phyloP scores from a whole-genome alignment of 2,888 invertebrate species.

The Hirtodrosophila confusa region DNA sequence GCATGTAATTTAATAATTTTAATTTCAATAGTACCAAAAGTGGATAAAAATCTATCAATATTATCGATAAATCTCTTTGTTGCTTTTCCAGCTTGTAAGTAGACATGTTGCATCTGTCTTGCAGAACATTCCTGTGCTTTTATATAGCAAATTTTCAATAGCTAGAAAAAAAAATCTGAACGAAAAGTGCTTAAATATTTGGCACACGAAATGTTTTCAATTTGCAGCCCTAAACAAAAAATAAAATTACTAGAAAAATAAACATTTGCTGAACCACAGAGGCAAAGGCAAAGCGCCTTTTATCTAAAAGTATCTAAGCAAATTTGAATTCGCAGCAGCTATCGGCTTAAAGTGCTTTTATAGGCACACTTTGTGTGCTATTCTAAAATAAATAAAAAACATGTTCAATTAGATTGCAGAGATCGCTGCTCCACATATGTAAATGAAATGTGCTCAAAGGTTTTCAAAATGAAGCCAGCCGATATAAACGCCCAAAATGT shows the following conservation, averaged over 20 bases:
- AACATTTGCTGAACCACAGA: constrained; percentile 5
- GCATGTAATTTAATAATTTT: too few species aligned
- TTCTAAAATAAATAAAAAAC: neutral
- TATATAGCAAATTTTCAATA: constrained; percentile 2
- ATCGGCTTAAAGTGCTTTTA: constrained; percentile 31
- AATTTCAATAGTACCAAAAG: too few species aligned
- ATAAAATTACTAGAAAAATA: constrained; percentile 23
- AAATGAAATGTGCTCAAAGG: constrained; percentile 51
- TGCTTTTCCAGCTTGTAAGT: too few species aligned
- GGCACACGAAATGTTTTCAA: constrained; percentile 13
- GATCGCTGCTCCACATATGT: constrained; percentile 15
- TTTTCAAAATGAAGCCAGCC: constrained; percentile 29
- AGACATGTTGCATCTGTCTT: too few species aligned
- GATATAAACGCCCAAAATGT: constrained; percentile 61
- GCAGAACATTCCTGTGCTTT: neutral
- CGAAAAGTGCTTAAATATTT: constrained; percentile 3
- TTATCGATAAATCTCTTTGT: too few species aligned
- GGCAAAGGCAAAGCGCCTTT: constrained; percentile 5
- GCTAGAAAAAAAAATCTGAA: neutral
- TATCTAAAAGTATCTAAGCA: constrained; percentile 13
- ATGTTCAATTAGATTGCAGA: constrained; percentile 29
- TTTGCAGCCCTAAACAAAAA: constrained; percentile 15
- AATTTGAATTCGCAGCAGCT: constrained; percentile 10
- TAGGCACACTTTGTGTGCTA: constrained; percentile 9
- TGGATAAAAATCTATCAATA: too few species aligned